Conservation (phyloP, 2,888 invertebrate genomes). For the Drosophila neonasuta region DNA sequence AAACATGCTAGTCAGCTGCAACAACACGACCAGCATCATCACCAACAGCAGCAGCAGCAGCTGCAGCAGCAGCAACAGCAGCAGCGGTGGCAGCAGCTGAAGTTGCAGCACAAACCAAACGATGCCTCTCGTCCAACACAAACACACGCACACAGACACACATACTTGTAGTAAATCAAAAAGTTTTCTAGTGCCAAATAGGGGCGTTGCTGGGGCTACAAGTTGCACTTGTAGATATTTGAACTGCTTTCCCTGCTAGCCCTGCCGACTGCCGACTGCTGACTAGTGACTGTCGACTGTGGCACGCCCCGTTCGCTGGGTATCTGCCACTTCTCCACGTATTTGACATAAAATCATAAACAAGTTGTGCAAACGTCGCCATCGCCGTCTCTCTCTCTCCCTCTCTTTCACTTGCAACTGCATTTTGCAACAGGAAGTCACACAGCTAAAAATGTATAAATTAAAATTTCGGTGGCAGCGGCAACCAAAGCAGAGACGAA, state of each 20-base stretch:
- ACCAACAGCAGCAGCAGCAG: background rate
- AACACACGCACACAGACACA: slow-evolving; percentile 14
- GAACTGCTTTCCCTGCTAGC: slow-evolving; percentile 44
- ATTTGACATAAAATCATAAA: slow-evolving; percentile 79
- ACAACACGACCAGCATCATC: slow-evolving; percentile 5
- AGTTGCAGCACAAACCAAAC: slow-evolving; percentile 26
- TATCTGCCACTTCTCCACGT: slow-evolving; percentile 64
- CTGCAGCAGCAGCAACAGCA: slow-evolving; percentile 13
- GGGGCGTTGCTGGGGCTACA: slow-evolving; percentile 46
- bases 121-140: slow-evolving; percentile 14
- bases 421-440: slow-evolving; percentile 73
- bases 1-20: slow-evolving; percentile 19
- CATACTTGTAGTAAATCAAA: slow-evolving; percentile 64
- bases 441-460: slow-evolving; percentile 69
- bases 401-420: slow-evolving; percentile 27
- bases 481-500: slow-evolving; percentile 43
- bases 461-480: slow-evolving; percentile 67
- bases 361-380: slow-evolving; percentile 74
- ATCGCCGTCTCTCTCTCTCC: background rate
- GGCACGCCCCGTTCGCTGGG: slow-evolving; percentile 39
- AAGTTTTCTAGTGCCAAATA: slow-evolving; percentile 72
- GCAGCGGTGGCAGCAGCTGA: slow-evolving; percentile 14
- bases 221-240: slow-evolving; percentile 67
- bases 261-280: slow-evolving; percentile 8
- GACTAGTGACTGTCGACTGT: background rate